A percentile compares a stretch with the other conserved stretches of the same genome.
These are phyloP conservation scores for Acropternis orthonyx DNA, from an alignment of 2,797 vertebrate species.

Conservation along the genomic window DNA sequence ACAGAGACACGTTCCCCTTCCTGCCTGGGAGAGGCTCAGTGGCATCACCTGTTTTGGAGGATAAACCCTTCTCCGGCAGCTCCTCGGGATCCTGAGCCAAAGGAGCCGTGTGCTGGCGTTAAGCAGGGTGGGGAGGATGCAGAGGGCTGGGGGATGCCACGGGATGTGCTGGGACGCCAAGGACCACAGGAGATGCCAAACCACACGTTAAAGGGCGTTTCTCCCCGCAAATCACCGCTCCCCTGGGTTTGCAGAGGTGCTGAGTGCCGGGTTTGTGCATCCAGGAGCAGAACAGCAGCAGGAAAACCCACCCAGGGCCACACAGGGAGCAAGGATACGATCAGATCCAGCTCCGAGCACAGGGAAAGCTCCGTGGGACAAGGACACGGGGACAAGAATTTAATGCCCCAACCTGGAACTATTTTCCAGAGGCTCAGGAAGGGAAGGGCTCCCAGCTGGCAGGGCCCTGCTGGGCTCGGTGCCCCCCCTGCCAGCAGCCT, in stretches of 20 bases:
- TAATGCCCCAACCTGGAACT: neutral
- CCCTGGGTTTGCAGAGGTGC: neutral
- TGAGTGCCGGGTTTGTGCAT: rapidly evolving
- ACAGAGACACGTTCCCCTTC: neutral
- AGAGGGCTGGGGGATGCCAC: neutral
- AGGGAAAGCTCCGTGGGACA: neutral
- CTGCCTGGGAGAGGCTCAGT: rapidly evolving
- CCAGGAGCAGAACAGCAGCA: neutral
- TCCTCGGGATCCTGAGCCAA: neutral
- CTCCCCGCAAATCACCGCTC: neutral
- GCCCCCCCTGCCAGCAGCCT: neutral
- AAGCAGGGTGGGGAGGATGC: neutral
- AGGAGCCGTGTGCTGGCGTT: rapidly evolving
- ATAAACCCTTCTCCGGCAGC: neutral
- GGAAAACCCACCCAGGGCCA: neutral
- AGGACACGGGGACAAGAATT: rapidly evolving
- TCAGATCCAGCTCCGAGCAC: rapidly evolving
- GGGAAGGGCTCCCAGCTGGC: neutral
- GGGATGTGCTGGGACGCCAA: neutral
- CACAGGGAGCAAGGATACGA: rapidly evolving
- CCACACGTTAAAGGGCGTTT: rapidly evolving
- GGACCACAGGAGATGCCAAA: neutral
- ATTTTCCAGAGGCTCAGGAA: neutral
- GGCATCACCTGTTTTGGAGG: rapidly evolving
- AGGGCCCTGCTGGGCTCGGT: neutral